phyloP scores from a whole-genome alignment of 2,888 invertebrate genomes.

The Caenorhabditis virilis region DNA sequence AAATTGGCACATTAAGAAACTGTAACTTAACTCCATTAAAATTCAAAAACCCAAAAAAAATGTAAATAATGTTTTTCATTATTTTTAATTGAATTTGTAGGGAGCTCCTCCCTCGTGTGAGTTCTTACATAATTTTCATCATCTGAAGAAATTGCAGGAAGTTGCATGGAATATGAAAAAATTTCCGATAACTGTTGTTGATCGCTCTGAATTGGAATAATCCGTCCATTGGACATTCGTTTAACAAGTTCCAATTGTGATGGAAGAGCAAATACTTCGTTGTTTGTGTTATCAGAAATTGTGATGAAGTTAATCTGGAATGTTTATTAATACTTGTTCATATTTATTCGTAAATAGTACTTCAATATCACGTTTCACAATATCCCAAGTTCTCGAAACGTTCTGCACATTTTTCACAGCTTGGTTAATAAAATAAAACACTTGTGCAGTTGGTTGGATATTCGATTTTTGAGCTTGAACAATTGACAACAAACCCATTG shows the following conservation, averaged over 20 bases:
- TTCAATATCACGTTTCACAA: constrained; percentile 22
- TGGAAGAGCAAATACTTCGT: constrained; percentile 20
- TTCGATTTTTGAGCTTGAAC: constrained; percentile 32
- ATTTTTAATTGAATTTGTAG: no score
- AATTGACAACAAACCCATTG: constrained; percentile 21
- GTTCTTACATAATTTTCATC: constrained; percentile 21
- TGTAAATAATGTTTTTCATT: no score
- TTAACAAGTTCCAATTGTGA: constrained; percentile 19
- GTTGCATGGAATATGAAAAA: constrained; percentile 13
- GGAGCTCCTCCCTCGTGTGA: no score
- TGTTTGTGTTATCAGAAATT: constrained; percentile 18
- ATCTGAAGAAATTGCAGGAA: constrained; percentile 16
- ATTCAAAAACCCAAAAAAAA: no score
- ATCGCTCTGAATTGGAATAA: constrained; percentile 12
- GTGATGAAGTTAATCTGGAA: constrained; percentile 30
- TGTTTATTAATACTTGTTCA: no score
- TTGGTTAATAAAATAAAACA: constrained; percentile 33
- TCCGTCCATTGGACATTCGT: constrained; percentile 22
- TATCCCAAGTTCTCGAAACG: constrained; percentile 20
- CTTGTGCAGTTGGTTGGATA: constrained; percentile 31
- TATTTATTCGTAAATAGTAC: no score
- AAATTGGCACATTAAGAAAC: no score
- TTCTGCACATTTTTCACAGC: constrained; percentile 27
- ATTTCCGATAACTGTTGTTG: constrained; percentile 6
- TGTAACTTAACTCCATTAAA: no score